Evolutionary conservation across 2,797 vertebrate species (phyloP).

Genomic region (Crypturellus tataupa): DNA sequence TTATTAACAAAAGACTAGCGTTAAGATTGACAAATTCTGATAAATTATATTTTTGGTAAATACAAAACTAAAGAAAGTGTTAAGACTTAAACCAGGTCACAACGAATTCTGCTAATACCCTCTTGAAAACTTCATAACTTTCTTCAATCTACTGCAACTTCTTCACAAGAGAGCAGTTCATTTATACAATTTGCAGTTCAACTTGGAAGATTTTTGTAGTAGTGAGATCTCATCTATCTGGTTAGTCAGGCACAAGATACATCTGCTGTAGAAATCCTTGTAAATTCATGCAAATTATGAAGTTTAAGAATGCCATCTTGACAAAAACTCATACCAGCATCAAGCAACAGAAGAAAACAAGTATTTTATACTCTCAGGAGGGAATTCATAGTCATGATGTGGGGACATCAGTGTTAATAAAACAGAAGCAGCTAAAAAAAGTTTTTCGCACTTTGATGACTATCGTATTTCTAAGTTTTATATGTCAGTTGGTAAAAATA

Average conservation of each 20-base stretch:
- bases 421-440: neutral
- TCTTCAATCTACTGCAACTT: neutral
- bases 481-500: neutral
- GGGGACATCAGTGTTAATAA: neutral
- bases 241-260: neutral
- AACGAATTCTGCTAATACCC: neutral
- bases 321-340: neutral
- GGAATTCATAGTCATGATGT: neutral
- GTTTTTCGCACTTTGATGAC: neutral
- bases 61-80: neutral
- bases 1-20: rapidly evolving
- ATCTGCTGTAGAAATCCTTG: neutral
- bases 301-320: neutral
- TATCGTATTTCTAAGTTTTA: neutral
- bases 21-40: neutral
- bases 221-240: neutral
- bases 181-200: neutral
- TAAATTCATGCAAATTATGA: neutral
- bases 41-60: neutral
- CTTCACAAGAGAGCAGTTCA: neutral
- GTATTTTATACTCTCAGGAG: neutral
- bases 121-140: neutral
- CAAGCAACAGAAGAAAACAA: neutral
- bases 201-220: neutral
- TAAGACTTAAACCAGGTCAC: neutral